phyloP scores from a whole-genome alignment of 2,888 invertebrate genomes.

The Ptilodon capucinus region DNA sequence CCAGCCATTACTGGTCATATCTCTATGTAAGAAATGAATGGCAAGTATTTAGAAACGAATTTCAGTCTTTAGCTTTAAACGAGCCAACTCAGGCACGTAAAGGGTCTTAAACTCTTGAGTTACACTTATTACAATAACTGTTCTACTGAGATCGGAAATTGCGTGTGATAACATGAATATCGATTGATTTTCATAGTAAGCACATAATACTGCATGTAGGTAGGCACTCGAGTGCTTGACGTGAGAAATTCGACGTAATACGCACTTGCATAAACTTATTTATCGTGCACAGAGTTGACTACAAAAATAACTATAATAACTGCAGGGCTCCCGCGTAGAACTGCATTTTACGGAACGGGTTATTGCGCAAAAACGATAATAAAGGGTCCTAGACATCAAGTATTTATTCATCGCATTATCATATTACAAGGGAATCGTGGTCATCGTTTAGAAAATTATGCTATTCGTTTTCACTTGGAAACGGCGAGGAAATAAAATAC shows the following conservation, averaged over 20 bases:
- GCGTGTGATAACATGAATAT: background rate
- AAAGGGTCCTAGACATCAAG: constrained; percentile 72
- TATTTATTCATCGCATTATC: constrained; percentile 79
- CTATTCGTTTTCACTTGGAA: constrained; percentile 75
- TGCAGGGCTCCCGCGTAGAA: constrained; percentile 53
- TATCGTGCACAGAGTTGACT: constrained; percentile 32
- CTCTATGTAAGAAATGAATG: constrained; percentile 76
- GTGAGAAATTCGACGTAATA: constrained; percentile 8
- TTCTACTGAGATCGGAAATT: too few species aligned
- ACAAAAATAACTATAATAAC: constrained; percentile 58
- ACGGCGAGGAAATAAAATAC: constrained; percentile 52
- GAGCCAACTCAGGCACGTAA: constrained; percentile 67
- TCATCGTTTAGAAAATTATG: constrained; percentile 78
- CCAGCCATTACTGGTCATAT: constrained; percentile 76
- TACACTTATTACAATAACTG: constrained; percentile 61
- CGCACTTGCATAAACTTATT: constrained; percentile 22
- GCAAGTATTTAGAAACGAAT: constrained; percentile 69
- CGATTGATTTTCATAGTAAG: background rate
- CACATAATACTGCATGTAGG: background rate
- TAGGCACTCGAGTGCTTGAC: constrained; percentile 8
- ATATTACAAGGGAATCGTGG: constrained; percentile 80
- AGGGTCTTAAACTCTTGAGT: constrained; percentile 49
- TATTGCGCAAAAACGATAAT: constrained; percentile 72
- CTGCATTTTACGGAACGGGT: constrained; percentile 67
- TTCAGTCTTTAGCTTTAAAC: constrained; percentile 63